These are phyloP conservation scores for Lutjanus argentimaculatus DNA, from an alignment of 2,797 vertebrate species.

Conservation along the genomic window DNA sequence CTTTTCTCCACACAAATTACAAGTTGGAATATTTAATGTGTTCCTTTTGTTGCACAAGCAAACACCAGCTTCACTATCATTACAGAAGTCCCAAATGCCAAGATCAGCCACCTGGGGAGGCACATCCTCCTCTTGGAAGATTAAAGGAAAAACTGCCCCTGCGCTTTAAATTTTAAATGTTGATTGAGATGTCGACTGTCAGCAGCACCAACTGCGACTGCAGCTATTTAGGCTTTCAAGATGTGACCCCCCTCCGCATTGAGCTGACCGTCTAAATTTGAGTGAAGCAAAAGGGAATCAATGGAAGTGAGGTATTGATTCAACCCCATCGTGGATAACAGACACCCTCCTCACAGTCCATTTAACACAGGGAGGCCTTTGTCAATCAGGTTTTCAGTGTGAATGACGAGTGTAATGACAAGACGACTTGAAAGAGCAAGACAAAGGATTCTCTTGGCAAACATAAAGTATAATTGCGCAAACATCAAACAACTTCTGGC, in stretches of 20 bases:
- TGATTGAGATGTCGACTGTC: conserved; percentile 31
- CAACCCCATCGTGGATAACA: conserved; percentile 63
- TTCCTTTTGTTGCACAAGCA: conserved; percentile 75
- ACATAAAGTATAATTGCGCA: conserved; percentile 24
- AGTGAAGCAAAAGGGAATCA: conserved; percentile 63
- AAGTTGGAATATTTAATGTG: conserved; percentile 74
- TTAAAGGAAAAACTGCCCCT: conserved; percentile 30
- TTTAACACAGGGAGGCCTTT: conserved; percentile 68
- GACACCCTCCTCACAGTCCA: conserved; percentile 62
- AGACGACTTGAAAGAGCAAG: conserved; percentile 27
- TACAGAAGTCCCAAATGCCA: conserved; percentile 60
- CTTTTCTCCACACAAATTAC: conserved; percentile 75
- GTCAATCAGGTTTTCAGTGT: conserved; percentile 57
- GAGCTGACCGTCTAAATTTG: conserved; percentile 66
- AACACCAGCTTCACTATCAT: conserved; percentile 58
- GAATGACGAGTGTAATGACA: conserved; percentile 66
- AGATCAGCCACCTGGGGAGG: conserved; percentile 53
- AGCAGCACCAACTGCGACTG: conserved; percentile 23
- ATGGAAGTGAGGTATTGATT: conserved; percentile 73
- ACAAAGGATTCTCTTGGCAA: conserved; percentile 47
- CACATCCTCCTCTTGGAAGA: conserved; percentile 45
- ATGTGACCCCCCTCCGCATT: conserved; percentile 56
- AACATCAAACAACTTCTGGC: conserved; percentile 38
- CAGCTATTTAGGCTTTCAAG: conserved; percentile 53
- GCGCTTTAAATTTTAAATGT: conserved; percentile 52